Evolutionary conservation across 2,888 invertebrate genomes (phyloP).

Genomic region (Chironomus riparius): DNA sequence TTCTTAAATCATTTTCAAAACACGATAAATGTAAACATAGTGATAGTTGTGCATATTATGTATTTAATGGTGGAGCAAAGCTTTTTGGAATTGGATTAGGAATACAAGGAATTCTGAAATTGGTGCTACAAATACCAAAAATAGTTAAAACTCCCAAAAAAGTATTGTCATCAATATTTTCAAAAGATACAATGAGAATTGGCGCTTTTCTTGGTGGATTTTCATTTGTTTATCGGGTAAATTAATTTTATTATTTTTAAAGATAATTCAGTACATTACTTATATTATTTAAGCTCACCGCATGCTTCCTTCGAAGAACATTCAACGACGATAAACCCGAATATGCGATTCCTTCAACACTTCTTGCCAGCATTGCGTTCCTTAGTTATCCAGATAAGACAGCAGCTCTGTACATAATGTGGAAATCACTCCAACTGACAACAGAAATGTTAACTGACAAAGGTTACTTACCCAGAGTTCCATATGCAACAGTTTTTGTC

Average conservation of each 20-base stretch:
- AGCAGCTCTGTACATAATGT: slow-evolving; percentile 70
- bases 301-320: slow-evolving; percentile 56
- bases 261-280: not conserved
- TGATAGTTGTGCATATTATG: slow-evolving; percentile 52
- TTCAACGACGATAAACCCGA: slow-evolving; percentile 51
- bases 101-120: slow-evolving; percentile 51
- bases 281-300: slow-evolving; percentile 46
- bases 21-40: slow-evolving; percentile 51
- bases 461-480: slow-evolving; percentile 52
- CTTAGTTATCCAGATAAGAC: slow-evolving; percentile 65
- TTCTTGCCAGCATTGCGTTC: slow-evolving; percentile 62
- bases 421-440: slow-evolving; percentile 70
- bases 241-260: not conserved
- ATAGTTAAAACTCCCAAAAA: slow-evolving; percentile 47
- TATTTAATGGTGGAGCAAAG: slow-evolving; percentile 46
- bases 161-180: slow-evolving; percentile 44
- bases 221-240: slow-evolving; percentile 57
- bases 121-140: slow-evolving; percentile 48
- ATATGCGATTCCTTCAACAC: slow-evolving; percentile 60
- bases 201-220: slow-evolving; percentile 62
- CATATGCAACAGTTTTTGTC: slow-evolving; percentile 59
- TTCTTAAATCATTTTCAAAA: slow-evolving; percentile 42
- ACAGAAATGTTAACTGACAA: not conserved
- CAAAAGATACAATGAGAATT: slow-evolving; percentile 47
- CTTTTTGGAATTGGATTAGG: slow-evolving; percentile 54